Conservation (phyloP, 2,888 invertebrate species). For the Lutraria lutraria region DNA sequence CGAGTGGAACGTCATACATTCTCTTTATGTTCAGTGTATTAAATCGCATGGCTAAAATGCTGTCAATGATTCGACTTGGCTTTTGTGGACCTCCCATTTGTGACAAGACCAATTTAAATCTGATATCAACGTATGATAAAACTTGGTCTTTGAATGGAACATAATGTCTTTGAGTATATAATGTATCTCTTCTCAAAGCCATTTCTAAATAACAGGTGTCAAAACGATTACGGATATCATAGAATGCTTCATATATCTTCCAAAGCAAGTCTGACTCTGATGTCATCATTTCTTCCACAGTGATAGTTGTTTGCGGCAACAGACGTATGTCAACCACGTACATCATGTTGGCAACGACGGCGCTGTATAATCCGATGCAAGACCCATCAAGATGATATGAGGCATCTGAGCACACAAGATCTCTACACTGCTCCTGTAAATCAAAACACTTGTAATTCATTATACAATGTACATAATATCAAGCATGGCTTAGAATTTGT, state of each 20-base stretch:
- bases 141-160: background rate
- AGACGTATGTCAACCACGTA: conserved; percentile 4
- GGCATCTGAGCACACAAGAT: conserved; percentile 9
- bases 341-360: background rate
- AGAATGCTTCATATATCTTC: background rate
- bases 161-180: background rate
- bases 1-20: background rate
- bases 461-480: background rate
- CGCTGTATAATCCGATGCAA: background rate
- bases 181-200: background rate
- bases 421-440: conserved; percentile 29
- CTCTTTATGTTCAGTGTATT: background rate
- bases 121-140: conserved; percentile 15
- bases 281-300: background rate
- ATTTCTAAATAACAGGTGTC: background rate
- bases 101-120: background rate
- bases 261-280: background rate
- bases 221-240: background rate
- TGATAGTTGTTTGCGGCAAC: background rate
- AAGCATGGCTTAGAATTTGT: too few relatives aligned
- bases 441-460: background rate
- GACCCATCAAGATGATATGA: background rate
- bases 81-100: background rate
- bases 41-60: background rate
- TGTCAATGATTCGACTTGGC: background rate